phyloP scores from a whole-genome alignment of 2,113 vertebrate species.

The Muntiacus reevesi region DNA sequence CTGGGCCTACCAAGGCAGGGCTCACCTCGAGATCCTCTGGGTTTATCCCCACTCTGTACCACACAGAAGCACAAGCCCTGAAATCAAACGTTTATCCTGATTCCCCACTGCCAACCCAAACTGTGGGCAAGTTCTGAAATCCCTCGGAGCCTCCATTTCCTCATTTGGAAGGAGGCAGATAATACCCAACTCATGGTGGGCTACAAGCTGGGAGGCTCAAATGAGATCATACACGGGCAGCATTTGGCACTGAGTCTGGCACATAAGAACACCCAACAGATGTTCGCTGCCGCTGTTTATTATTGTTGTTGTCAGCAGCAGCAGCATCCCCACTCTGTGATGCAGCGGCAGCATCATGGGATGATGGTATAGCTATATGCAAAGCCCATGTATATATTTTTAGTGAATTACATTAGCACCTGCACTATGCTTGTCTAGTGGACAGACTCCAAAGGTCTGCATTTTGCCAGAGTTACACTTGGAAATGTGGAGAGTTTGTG shows the following conservation, averaged over 20 bases:
- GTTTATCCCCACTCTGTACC: too few relatives aligned
- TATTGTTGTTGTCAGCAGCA: fast-evolving
- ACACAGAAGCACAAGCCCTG: too few relatives aligned
- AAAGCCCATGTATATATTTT: neutral
- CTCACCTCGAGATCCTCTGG: neutral
- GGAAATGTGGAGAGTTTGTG: neutral
- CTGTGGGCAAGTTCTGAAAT: neutral
- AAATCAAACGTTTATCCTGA: neutral
- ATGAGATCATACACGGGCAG: neutral
- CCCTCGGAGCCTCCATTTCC: neutral
- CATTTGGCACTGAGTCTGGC: neutral
- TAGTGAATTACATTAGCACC: neutral
- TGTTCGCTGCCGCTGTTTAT: neutral
- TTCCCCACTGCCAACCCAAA: neutral
- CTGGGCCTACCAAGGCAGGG: neutral
- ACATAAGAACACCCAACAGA: neutral
- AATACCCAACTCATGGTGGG: neutral
- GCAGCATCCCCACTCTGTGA: too few relatives aligned
- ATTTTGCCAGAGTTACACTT: neutral
- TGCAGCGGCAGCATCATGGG: neutral
- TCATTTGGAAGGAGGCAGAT: neutral
- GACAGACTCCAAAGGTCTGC: neutral
- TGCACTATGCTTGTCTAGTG: too few relatives aligned
- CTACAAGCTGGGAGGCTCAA: neutral
- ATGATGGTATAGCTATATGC: neutral